Conservation (phyloP, 2,113 vertebrate species). For the Microcebus murinus region DNA sequence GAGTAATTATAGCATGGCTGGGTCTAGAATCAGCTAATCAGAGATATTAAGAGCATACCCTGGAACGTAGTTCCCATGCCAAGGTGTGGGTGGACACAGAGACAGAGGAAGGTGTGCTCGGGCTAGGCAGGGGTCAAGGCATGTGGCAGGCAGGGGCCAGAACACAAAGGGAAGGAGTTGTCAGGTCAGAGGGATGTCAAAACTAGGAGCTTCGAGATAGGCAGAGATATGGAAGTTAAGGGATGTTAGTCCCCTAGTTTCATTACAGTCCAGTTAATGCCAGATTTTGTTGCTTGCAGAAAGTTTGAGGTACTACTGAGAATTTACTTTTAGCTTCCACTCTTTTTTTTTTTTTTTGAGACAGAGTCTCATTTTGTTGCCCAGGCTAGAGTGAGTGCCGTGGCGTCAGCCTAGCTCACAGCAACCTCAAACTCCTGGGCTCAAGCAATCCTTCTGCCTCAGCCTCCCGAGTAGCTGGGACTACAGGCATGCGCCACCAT, state of each 20-base stretch:
- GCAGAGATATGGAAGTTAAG: not conserved
- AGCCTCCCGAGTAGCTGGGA: too few species aligned
- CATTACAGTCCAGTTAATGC: not conserved
- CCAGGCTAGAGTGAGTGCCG: too few species aligned
- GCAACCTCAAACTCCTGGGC: too few species aligned
- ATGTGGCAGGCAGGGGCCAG: not conserved
- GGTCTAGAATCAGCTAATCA: not conserved
- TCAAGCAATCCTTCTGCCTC: too few species aligned
- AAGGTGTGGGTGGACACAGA: not conserved
- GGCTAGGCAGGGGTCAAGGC: not conserved
- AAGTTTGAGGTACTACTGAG: not conserved
- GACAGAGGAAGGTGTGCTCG: not conserved
- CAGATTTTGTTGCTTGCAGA: not conserved
- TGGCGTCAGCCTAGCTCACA: too few species aligned
- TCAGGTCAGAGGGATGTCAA: not conserved
- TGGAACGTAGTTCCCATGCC: not conserved
- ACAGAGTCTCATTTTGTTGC: too few species aligned
- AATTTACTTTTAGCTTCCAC: not conserved
- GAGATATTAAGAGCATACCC: not conserved
- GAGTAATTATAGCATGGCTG: conserved; percentile 10
- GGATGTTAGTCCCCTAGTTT: not conserved
- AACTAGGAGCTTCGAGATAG: not conserved
- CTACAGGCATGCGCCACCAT: too few species aligned
- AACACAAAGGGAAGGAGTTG: not conserved
- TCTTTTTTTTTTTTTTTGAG: not conserved